phyloP scores from a whole-genome alignment of 2,888 invertebrate genomes.

The Cataglyphis rosenhaueri region DNA sequence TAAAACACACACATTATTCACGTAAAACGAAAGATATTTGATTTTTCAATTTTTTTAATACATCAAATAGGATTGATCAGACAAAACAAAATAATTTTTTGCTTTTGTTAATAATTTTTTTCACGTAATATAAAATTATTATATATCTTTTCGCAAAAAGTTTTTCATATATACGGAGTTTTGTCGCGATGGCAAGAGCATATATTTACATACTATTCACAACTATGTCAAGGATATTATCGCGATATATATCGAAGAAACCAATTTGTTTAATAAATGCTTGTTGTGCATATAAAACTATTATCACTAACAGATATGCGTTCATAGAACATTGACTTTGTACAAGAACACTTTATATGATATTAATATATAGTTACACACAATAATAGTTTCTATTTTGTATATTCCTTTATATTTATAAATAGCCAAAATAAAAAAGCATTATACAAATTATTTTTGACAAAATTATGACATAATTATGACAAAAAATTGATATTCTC shows the following conservation, averaged over 20 bases:
- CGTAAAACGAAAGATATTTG: neutral
- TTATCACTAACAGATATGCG: neutral
- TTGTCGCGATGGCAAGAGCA: conserved; percentile 22
- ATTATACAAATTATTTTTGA: neutral
- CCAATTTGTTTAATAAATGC: conserved; percentile 73
- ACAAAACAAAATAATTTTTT: neutral
- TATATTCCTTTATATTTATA: conserved; percentile 7
- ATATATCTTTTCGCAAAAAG: neutral
- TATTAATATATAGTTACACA: neutral
- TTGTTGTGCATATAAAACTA: conserved; percentile 25
- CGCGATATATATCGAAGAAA: conserved; percentile 62
- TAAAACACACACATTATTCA: neutral
- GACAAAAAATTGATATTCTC: neutral
- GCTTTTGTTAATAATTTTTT: neutral
- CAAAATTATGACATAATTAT: neutral
- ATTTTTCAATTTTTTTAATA: neutral
- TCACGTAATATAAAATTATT: neutral
- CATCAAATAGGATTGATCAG: neutral
- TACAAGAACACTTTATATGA: neutral
- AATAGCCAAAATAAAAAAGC: neutral
- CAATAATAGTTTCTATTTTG: neutral
- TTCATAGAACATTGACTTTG: conserved; percentile 12
- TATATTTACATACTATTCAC: conserved; percentile 47
- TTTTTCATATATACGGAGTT: conserved; percentile 11
- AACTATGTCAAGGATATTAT: conserved; percentile 70